These are phyloP conservation scores for Sander vitreus DNA, from an alignment of 2,113 vertebrate genomes.

Conservation along the genomic window DNA sequence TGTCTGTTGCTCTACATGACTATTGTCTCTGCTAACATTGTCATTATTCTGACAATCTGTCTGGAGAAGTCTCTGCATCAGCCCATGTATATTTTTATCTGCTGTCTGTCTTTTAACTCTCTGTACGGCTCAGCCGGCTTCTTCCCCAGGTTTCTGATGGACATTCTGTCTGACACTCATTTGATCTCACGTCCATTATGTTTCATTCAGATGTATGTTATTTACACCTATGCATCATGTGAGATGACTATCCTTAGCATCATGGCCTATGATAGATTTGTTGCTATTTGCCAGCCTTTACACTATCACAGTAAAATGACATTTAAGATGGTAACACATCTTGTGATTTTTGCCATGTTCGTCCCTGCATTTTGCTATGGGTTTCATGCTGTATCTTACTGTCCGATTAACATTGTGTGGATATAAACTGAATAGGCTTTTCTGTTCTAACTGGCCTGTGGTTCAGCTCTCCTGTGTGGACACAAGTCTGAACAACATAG, in stretches of 20 bases:
- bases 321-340: too few species aligned
- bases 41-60: conserved; percentile 24
- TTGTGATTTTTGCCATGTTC: too few species aligned
- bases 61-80: conserved; percentile 45
- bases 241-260: conserved; percentile 13
- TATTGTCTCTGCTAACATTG: conserved; percentile 33
- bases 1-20: conserved; percentile 35
- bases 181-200: conserved; percentile 20
- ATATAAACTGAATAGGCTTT: conserved; percentile 5
- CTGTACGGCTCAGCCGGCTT: conserved; percentile 45
- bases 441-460: conserved; percentile 40
- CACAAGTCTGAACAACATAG: not conserved
- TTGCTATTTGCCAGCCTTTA: conserved; percentile 50
- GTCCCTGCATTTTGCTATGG: too few species aligned
- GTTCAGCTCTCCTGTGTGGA: conserved; percentile 42
- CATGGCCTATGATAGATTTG: conserved; percentile 53
- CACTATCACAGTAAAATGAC: not conserved
- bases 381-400: too few species aligned
- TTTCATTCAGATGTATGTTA: conserved; percentile 34
- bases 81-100: conserved; percentile 59
- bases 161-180: conserved; percentile 47
- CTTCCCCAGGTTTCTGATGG: conserved; percentile 50
- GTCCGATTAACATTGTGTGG: conserved; percentile 20
- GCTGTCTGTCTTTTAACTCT: conserved; percentile 47
- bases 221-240: conserved; percentile 12